Conservation (phyloP, 2,113 vertebrate species). For the Noturus placidus region DNA sequence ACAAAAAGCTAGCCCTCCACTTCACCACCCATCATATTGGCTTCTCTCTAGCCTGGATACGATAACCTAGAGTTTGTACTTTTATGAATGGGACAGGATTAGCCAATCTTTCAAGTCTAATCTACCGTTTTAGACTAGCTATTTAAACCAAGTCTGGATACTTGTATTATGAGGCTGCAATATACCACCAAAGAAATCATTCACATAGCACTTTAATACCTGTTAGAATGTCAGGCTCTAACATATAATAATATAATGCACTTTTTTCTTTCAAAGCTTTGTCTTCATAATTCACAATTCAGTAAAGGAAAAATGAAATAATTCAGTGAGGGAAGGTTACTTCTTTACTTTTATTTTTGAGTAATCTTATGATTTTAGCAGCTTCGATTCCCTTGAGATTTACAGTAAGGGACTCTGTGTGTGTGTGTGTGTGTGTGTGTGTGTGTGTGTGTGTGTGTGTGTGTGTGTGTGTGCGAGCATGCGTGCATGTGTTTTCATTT, state of each 20-base stretch:
- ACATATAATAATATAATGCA: background rate
- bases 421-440: background rate
- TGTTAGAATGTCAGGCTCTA: background rate
- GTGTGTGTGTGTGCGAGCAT: no score
- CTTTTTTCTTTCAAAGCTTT: background rate
- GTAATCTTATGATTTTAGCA: background rate
- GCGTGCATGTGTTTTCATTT: background rate
- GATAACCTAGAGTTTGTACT: background rate
- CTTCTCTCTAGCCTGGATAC: background rate
- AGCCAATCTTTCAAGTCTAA: background rate
- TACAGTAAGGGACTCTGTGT: background rate
- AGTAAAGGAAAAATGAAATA: background rate
- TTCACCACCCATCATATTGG: background rate
- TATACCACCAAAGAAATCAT: background rate
- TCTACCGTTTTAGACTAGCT: background rate
- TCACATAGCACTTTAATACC: background rate
- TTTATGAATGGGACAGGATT: background rate
- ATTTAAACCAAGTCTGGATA: background rate
- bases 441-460: background rate
- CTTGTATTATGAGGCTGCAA: background rate
- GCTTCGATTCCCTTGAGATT: background rate
- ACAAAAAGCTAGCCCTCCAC: background rate
- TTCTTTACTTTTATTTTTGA: background rate
- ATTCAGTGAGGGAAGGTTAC: background rate
- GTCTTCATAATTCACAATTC: background rate